phyloP scores from a whole-genome alignment of 2,888 invertebrate genomes.

The Eudasyphora cyanicolor region DNA sequence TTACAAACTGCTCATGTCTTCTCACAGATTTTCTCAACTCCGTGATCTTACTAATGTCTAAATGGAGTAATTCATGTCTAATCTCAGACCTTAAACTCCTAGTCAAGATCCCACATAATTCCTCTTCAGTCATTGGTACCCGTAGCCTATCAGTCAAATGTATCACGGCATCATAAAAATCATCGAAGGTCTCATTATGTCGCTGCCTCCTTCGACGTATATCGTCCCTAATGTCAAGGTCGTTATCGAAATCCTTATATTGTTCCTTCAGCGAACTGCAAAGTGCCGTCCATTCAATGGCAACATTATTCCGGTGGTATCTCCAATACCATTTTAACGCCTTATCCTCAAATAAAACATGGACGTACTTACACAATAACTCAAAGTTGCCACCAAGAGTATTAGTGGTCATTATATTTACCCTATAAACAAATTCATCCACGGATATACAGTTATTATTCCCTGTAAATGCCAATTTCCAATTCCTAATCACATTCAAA shows the following conservation, averaged over 20 bases:
- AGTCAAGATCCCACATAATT: neutral
- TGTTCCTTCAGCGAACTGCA: neutral
- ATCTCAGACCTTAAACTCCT: neutral
- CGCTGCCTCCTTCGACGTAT: too few relatives aligned
- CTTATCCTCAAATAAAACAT: neutral
- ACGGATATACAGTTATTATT: too few relatives aligned
- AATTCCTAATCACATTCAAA: too few relatives aligned
- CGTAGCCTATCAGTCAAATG: neutral
- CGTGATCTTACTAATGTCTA: too few relatives aligned
- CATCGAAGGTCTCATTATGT: too few relatives aligned
- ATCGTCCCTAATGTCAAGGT: neutral
- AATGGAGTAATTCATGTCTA: slow-evolving; percentile 8
- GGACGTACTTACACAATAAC: neutral
- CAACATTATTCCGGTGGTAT: too few relatives aligned
- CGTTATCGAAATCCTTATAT: slow-evolving; percentile 7
- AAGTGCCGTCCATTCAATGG: too few relatives aligned
- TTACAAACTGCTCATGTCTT: slow-evolving; percentile 17
- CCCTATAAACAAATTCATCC: too few relatives aligned
- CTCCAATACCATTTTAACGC: too few relatives aligned
- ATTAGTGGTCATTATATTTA: too few relatives aligned
- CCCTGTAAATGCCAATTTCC: too few relatives aligned
- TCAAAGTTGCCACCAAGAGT: slow-evolving; percentile 8
- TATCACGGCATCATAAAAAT: too few relatives aligned
- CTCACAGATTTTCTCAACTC: neutral
- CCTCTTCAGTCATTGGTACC: neutral